These are phyloP conservation scores for Conus canariensis DNA, from an alignment of 2,888 invertebrate species.

Conservation along the genomic window DNA sequence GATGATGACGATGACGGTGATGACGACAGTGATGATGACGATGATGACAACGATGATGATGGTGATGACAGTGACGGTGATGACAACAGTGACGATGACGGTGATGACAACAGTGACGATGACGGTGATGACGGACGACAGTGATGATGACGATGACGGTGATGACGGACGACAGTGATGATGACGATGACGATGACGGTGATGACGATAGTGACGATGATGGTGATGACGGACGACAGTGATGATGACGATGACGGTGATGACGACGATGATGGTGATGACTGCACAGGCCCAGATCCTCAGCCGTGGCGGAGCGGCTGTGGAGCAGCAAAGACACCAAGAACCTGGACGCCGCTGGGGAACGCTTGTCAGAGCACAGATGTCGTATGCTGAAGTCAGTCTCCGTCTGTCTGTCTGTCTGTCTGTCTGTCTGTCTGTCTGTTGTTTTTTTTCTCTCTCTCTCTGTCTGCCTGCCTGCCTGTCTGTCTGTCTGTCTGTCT, in stretches of 20 bases:
- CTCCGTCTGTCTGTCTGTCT: background rate
- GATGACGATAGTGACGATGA: background rate
- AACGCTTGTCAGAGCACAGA: conserved; percentile 70
- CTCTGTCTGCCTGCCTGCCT: background rate
- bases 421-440: background rate
- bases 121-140: too few species aligned
- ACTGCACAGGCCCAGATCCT: conserved; percentile 71
- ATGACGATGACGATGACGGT: background rate
- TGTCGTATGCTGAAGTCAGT: conserved; percentile 71
- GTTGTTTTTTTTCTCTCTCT: too few species aligned
- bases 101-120: background rate
- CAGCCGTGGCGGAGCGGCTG: conserved; percentile 73
- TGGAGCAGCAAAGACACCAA: conserved; percentile 74
- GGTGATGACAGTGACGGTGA: too few species aligned
- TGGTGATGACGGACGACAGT: too few species aligned
- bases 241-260: too few species aligned
- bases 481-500: background rate
- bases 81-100: background rate
- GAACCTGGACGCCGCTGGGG: conserved; percentile 68
- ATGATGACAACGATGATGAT: too few species aligned
- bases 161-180: too few species aligned
- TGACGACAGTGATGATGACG: background rate
- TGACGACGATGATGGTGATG: too few species aligned
- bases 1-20: background rate
- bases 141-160: too few species aligned